phyloP scores from a whole-genome alignment of 2,113 vertebrate genomes.

The Phrynosoma blainvillii region DNA sequence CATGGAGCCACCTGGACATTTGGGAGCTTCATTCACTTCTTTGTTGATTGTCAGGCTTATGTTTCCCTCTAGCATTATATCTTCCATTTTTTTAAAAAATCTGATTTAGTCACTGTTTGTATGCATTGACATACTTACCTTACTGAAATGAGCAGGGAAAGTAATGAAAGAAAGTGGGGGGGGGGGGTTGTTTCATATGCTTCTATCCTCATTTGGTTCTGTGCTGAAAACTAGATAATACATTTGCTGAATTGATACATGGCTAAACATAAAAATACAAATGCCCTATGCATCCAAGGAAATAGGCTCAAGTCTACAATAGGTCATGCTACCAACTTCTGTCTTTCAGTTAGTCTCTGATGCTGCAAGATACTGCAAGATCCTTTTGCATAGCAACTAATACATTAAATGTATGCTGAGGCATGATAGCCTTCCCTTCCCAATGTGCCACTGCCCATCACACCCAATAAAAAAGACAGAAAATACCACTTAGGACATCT shows the following conservation, averaged over 20 bases:
- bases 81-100: neutral
- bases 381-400: no score
- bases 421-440: no score
- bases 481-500: no score
- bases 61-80: accelerated
- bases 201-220: neutral
- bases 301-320: no score
- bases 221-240: no score
- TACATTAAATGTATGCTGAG: no score
- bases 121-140: neutral
- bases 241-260: neutral
- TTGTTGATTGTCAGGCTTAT: accelerated
- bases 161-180: neutral
- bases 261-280: neutral
- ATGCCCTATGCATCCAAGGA: no score
- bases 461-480: no score
- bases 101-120: neutral
- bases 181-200: neutral
- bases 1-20: accelerated
- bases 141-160: neutral
- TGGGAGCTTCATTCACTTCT: accelerated
- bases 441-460: no score
- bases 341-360: no score
- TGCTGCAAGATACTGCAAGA: no score
- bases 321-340: no score